phyloP scores from a whole-genome alignment of 2,888 invertebrate species.

The Barypeithes pellucidus region DNA sequence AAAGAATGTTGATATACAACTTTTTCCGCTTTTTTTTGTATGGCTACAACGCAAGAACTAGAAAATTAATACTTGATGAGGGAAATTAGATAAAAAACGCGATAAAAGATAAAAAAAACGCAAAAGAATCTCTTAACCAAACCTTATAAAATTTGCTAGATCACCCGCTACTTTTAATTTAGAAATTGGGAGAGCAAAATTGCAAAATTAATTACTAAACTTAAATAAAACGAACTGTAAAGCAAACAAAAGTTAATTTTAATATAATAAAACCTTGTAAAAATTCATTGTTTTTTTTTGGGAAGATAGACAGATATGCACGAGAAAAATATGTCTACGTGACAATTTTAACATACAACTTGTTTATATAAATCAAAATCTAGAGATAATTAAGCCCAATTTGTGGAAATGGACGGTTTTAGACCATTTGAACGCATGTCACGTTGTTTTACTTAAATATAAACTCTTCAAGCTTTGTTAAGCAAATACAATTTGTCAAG shows the following conservation, averaged over 20 bases:
- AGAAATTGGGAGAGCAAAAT: background rate
- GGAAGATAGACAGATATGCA: background rate
- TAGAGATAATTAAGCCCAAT: background rate
- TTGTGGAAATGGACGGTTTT: background rate
- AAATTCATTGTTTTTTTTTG: background rate
- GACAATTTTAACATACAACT: constrained; percentile 12
- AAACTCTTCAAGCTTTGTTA: background rate
- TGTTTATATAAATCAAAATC: background rate
- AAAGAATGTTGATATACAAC: background rate
- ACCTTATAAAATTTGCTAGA: too few relatives aligned
- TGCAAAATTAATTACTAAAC: background rate
- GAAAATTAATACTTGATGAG: too few relatives aligned
- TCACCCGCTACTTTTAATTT: too few relatives aligned
- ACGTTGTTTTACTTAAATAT: constrained; percentile 1
- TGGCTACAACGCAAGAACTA: background rate
- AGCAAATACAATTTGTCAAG: background rate
- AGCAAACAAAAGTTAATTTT: background rate
- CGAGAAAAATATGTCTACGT: constrained; percentile 10
- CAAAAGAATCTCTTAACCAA: too few relatives aligned
- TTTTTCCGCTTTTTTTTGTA: background rate
- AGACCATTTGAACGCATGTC: background rate
- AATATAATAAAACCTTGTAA: background rate
- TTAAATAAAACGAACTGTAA: too few relatives aligned
- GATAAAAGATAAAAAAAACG: too few relatives aligned
- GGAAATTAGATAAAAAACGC: background rate